A percentile compares a stretch with the other conserved stretches of the same genome.
Evolutionary conservation across 2,888 invertebrate genomes (phyloP).

Genomic region (Diloba caeruleocephala): DNA sequence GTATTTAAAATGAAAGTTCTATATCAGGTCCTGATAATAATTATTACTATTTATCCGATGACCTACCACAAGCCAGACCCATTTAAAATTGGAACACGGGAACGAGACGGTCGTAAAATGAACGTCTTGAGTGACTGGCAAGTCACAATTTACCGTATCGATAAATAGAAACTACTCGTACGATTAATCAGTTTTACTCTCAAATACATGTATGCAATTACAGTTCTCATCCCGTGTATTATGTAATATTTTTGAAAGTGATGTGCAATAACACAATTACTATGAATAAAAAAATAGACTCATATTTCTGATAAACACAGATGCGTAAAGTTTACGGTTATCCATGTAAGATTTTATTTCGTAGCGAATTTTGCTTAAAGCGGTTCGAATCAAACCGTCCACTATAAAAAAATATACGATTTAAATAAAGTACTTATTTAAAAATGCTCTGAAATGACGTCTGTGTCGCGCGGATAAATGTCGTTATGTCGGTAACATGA

Average conservation of each 20-base stretch:
- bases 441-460: no score
- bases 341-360: slow-evolving; percentile 4
- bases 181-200: slow-evolving; percentile 1
- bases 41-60: slow-evolving; percentile 68
- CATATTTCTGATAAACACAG: slow-evolving; percentile 6
- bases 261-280: slow-evolving; percentile 5
- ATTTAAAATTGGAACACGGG: slow-evolving; percentile 85
- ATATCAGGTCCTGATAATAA: slow-evolving; percentile 6
- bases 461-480: no score
- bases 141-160: slow-evolving; percentile 39
- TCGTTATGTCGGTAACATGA: no score
- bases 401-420: no score
- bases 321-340: slow-evolving; percentile 14
- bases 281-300: slow-evolving; percentile 4
- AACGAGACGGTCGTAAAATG: slow-evolving; percentile 84
- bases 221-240: slow-evolving; percentile 9
- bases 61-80: slow-evolving; percentile 85
- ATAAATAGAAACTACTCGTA: slow-evolving; percentile 34
- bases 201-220: slow-evolving; percentile 3
- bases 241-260: slow-evolving; percentile 9
- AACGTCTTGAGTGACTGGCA: slow-evolving; percentile 70
- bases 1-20: background rate
- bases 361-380: slow-evolving; percentile 44
- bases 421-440: no score
- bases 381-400: slow-evolving; percentile 37